Evolutionary conservation across 1,140 invertebrate species (phyloP).

Genomic region (Drosophila ohnishii): DNA sequence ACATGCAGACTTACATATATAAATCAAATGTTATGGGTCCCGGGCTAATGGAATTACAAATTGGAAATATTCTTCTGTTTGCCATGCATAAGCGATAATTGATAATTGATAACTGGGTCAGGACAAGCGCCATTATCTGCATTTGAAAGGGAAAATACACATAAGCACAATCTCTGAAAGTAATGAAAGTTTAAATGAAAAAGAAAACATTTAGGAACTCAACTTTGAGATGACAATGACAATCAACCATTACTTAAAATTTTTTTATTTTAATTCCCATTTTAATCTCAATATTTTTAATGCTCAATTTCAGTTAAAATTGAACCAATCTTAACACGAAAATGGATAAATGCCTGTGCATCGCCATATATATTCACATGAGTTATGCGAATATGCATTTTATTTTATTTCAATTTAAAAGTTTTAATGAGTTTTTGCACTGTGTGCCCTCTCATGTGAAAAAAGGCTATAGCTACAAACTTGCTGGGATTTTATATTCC

Average conservation of each 20-base stretch:
- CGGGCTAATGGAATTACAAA: constrained; percentile 47
- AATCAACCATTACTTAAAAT: too few relatives aligned
- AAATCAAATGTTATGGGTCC: constrained; percentile 60
- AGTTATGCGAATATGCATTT: constrained; percentile 52
- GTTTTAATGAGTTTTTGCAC: constrained; percentile 74
- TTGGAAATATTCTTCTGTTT: constrained; percentile 46
- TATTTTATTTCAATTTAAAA: constrained; percentile 80
- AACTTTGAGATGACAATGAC: too few relatives aligned
- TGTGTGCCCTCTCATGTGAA: constrained; percentile 30
- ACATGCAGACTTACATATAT: constrained; percentile 47
- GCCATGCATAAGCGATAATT: constrained; percentile 43
- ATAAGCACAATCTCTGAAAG: not conserved
- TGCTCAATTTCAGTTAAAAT: not conserved
- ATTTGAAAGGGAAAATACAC: constrained; percentile 13
- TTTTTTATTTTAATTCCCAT: too few relatives aligned
- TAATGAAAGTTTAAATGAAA: not conserved
- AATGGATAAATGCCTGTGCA: not conserved
- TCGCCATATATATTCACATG: not conserved
- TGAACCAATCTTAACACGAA: not conserved
- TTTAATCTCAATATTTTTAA: not conserved
- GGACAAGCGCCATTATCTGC: constrained; percentile 10
- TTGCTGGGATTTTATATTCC: constrained; percentile 49
- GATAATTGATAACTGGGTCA: constrained; percentile 55
- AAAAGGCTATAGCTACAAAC: constrained; percentile 30
- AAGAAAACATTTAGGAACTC: not conserved